phyloP scores from a whole-genome alignment of 2,797 vertebrate species.

The Diceros bicornis region DNA sequence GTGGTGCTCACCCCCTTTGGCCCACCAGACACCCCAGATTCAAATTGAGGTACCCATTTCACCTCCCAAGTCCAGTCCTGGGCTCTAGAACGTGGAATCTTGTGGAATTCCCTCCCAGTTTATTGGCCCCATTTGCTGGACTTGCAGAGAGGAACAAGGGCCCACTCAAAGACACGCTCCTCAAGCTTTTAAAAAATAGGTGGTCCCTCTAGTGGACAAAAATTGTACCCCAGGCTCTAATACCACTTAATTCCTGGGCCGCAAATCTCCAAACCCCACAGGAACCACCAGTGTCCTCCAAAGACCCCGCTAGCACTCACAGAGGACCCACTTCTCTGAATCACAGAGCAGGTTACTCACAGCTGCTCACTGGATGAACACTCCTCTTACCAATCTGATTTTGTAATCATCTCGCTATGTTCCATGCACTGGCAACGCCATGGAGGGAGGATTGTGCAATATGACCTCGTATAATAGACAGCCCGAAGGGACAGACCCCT shows the following conservation, averaged over 20 bases:
- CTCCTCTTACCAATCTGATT: not conserved
- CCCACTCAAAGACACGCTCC: not conserved
- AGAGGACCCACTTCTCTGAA: not conserved
- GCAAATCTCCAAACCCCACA: not conserved
- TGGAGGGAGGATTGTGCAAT: not conserved
- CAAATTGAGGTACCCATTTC: not conserved
- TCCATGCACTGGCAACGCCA: not conserved
- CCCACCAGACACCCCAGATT: not conserved
- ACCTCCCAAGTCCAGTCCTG: not conserved
- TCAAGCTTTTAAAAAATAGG: not conserved
- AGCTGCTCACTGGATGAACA: not conserved
- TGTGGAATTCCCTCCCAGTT: not conserved
- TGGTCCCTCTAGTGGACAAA: not conserved
- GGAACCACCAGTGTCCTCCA: not conserved
- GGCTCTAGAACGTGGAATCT: not conserved
- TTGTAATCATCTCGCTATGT: not conserved
- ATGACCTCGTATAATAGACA: not conserved
- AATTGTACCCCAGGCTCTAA: not conserved
- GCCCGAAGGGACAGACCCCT: not conserved
- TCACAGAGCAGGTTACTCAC: not conserved
- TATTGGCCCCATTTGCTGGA: not conserved
- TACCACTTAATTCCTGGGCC: not conserved
- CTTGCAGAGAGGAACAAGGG: not conserved
- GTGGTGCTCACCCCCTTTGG: not conserved
- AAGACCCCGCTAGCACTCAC: not conserved